phyloP scores from a whole-genome alignment of 1,140 invertebrate species.

The Scaptomyza graminum region DNA sequence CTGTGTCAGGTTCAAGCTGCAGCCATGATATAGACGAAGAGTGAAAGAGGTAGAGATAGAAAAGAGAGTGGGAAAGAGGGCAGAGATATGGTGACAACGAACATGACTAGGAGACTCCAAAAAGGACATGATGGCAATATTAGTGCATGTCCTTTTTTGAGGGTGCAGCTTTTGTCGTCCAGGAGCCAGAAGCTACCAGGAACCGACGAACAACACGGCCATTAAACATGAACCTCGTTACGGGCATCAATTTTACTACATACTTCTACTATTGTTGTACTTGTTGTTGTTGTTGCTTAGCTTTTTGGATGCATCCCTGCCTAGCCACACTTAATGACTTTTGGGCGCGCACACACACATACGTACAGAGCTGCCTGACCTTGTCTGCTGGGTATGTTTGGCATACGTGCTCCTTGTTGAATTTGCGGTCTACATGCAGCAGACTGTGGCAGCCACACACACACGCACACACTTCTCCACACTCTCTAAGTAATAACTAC shows the following conservation, averaged over 20 bases:
- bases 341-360: conserved; percentile 53
- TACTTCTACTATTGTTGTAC: conserved; percentile 21
- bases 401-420: conserved; percentile 70
- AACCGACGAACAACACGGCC: conserved; percentile 59
- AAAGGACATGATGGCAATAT: conserved; percentile 53
- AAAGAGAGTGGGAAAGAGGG: not conserved
- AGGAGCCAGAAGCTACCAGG: conserved; percentile 33
- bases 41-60: not conserved
- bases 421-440: conserved; percentile 59
- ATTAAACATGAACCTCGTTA: conserved; percentile 82
- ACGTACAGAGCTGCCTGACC: conserved; percentile 34
- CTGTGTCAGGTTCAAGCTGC: conserved; percentile 80
- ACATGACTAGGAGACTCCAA: conserved; percentile 50
- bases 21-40: conserved; percentile 36
- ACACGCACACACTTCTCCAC: not conserved
- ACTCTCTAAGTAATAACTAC: conserved; percentile 40
- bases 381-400: conserved; percentile 38
- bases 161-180: conserved; percentile 58
- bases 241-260: conserved; percentile 55
- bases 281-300: conserved; percentile 44
- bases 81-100: conserved; percentile 13
- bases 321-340: conserved; percentile 74
- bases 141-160: conserved; percentile 73
- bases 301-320: conserved; percentile 64
- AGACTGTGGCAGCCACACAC: conserved; percentile 46